phyloP scores from a whole-genome alignment of 2,113 vertebrate species.

The Serilophus lunatus region DNA sequence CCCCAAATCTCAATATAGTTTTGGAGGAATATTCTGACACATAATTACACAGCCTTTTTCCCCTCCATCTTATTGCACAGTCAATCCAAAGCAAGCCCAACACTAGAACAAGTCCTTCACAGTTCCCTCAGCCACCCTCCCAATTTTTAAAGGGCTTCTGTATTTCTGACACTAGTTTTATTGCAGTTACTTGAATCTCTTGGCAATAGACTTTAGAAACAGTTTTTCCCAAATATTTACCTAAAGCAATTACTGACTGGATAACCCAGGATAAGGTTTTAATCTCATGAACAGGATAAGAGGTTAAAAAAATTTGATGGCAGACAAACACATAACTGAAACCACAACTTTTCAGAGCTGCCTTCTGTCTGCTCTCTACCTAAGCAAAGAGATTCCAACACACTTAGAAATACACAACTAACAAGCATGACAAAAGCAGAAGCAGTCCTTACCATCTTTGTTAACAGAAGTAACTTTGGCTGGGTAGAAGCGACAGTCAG shows the following conservation, averaged over 20 bases:
- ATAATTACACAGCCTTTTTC: not conserved
- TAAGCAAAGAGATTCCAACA: not conserved
- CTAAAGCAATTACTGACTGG: not conserved
- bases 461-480: constrained; percentile 92
- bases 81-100: not conserved
- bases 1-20: not conserved
- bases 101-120: not conserved
- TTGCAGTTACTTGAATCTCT: not conserved
- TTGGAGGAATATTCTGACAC: not conserved
- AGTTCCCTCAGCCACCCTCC: not conserved
- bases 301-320: not conserved
- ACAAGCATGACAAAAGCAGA: not conserved
- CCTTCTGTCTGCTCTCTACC: not conserved
- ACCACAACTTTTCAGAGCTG: not conserved
- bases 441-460: constrained; percentile 86
- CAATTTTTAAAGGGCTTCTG: not conserved
- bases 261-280: not conserved
- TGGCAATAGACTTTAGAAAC: not conserved
- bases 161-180: not conserved
- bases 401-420: not conserved
- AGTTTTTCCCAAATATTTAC: not conserved
- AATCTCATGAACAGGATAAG: not conserved
- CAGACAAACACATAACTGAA: not conserved
- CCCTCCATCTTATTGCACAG: not conserved
- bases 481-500: constrained; percentile 96